A percentile compares a stretch with the other conserved stretches of the same genome.
phyloP scores from a whole-genome alignment of 2,113 vertebrate genomes.

The Oxygymnocypris stewartii region DNA sequence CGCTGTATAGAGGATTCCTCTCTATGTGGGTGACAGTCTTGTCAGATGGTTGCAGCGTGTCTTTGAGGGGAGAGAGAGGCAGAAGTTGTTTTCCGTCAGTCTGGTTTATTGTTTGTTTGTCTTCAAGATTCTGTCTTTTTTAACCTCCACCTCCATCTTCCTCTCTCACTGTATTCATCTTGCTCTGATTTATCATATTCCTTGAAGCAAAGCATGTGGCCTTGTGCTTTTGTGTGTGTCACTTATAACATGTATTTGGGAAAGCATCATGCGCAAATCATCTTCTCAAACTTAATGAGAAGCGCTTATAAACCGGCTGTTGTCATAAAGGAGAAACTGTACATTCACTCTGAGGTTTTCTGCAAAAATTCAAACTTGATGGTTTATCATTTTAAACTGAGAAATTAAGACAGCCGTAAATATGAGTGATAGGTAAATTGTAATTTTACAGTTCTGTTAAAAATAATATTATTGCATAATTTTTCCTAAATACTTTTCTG shows the following conservation, averaged over 20 bases:
- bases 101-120: slow-evolving; percentile 47
- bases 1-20: not conserved
- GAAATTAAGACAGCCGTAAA: too few relatives aligned
- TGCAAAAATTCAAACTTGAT: not conserved
- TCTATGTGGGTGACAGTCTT: slow-evolving; percentile 25
- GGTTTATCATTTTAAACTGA: too few relatives aligned
- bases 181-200: not conserved
- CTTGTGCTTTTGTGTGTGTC: not conserved
- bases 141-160: not conserved
- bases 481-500: too few relatives aligned
- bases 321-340: not conserved
- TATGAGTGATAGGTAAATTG: too few relatives aligned
- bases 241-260: not conserved
- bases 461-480: too few relatives aligned
- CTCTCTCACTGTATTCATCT: slow-evolving; percentile 21
- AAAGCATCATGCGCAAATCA: not conserved
- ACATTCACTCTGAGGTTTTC: not conserved
- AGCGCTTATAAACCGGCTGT: not conserved
- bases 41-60: slow-evolving; percentile 15
- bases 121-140: slow-evolving; percentile 29
- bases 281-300: not conserved
- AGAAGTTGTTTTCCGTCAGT: slow-evolving; percentile 44
- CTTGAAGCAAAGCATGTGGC: slow-evolving; percentile 4
- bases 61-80: slow-evolving; percentile 16
- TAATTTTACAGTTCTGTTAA: too few relatives aligned